A percentile compares a stretch with the other conserved stretches of the same genome.
phyloP scores from a whole-genome alignment of 2,797 vertebrate species.

The Streptopelia turtur region DNA sequence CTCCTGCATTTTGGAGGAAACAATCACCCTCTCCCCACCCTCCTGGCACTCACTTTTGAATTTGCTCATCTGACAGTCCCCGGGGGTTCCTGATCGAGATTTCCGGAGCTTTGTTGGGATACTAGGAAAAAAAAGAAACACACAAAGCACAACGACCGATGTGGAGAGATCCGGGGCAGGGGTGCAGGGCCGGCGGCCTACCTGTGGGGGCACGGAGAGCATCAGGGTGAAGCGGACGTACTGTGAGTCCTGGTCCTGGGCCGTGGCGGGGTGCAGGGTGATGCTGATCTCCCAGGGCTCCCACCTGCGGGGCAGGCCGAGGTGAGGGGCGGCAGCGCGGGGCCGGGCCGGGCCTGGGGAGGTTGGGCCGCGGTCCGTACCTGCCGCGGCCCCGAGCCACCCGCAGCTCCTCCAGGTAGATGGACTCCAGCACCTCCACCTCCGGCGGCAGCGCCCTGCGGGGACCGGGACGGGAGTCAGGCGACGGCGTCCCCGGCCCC shows the following conservation, averaged over 20 bases:
- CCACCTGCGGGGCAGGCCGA: slow-evolving; percentile 71
- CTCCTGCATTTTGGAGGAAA: fast-evolving
- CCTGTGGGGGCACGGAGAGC: slow-evolving; percentile 79
- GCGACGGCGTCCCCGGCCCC: background rate
- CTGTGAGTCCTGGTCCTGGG: slow-evolving; percentile 89
- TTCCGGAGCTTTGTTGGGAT: slow-evolving; percentile 85
- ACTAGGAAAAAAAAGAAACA: slow-evolving; percentile 75
- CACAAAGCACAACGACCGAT: background rate
- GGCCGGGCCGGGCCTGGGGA: background rate
- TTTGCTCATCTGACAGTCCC: slow-evolving; percentile 93
- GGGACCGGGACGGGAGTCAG: background rate
- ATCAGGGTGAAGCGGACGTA: slow-evolving; percentile 90
- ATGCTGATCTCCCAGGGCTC: slow-evolving; percentile 87
- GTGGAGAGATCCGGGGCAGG: fast-evolving
- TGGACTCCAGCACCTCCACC: slow-evolving; percentile 93
- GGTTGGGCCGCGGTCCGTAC: slow-evolving; percentile 55
- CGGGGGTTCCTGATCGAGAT: slow-evolving; percentile 90
- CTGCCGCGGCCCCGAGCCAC: slow-evolving; percentile 80
- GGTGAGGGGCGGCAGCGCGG: background rate
- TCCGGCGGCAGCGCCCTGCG: slow-evolving; percentile 82
- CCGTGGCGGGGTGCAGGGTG: slow-evolving; percentile 91
- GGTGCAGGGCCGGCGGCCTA: background rate
- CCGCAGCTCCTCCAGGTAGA: slow-evolving; percentile 91
- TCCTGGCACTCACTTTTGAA: slow-evolving; percentile 83
- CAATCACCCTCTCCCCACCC: background rate